Evolutionary conservation across 2,113 vertebrate genomes (phyloP).

Genomic region (Pseudorectes ferrugineus): DNA sequence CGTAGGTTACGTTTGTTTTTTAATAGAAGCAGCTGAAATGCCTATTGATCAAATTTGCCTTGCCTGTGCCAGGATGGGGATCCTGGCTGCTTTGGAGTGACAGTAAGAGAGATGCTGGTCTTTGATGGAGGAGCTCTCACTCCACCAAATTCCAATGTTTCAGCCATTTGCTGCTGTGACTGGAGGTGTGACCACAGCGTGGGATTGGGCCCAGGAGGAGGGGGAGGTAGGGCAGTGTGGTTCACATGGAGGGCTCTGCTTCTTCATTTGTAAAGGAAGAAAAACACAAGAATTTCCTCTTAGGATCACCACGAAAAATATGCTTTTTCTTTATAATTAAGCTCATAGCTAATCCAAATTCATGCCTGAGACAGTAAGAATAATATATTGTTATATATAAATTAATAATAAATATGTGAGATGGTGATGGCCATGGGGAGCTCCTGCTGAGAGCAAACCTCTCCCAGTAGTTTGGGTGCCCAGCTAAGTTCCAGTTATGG

Average conservation of each 20-base stretch:
- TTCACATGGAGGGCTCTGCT: background rate
- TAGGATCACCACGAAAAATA: background rate
- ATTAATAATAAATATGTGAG: background rate
- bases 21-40: background rate
- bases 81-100: background rate
- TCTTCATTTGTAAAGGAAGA: background rate
- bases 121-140: background rate
- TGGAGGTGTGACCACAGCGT: background rate
- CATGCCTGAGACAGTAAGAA: background rate
- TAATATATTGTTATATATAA: background rate
- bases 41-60: background rate
- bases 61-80: background rate
- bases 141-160: background rate
- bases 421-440: background rate
- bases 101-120: accelerated
- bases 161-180: background rate
- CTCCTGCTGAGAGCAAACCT: background rate
- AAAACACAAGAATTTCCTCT: background rate
- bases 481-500: background rate
- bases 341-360: background rate
- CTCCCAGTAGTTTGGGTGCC: background rate
- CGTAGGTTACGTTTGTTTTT: accelerated
- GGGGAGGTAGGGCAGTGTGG: background rate
- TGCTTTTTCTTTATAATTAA: background rate
- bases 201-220: background rate